These are phyloP conservation scores for Eriosoma lanigerum DNA, from an alignment of 1,140 invertebrate genomes.

Conservation along the genomic window DNA sequence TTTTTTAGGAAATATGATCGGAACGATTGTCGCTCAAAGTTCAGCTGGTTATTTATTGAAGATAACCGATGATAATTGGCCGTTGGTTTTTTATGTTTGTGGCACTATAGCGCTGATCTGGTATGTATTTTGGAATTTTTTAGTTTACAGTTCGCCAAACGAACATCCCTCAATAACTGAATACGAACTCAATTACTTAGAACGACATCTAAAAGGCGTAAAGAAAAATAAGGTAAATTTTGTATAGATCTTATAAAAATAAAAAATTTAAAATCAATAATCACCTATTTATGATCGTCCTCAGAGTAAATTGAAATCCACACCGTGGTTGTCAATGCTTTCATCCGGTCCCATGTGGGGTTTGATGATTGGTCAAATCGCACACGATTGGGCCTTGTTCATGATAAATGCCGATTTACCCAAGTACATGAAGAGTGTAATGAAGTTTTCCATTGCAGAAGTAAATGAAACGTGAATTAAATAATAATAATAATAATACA, in stretches of 20 bases:
- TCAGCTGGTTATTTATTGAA: constrained; percentile 59
- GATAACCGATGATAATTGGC: constrained; percentile 60
- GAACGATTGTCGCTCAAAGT: constrained; percentile 61
- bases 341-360: constrained; percentile 71
- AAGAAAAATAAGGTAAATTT: constrained; percentile 54
- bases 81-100: constrained; percentile 63
- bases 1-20: constrained; percentile 58
- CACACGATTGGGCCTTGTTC: constrained; percentile 93
- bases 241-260: background rate
- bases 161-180: constrained; percentile 81
- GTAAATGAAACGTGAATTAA: constrained; percentile 57
- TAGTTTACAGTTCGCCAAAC: constrained; percentile 76
- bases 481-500: too few species aligned
- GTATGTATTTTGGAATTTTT: constrained; percentile 65
- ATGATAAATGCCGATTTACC: constrained; percentile 74
- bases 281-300: background rate
- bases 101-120: constrained; percentile 60
- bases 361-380: constrained; percentile 68
- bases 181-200: constrained; percentile 74
- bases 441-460: constrained; percentile 67
- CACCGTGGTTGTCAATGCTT: constrained; percentile 68
- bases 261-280: background rate
- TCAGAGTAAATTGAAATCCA: constrained; percentile 52
- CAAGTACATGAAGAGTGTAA: constrained; percentile 69
- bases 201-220: constrained; percentile 53